Conservation (phyloP, 2,113 vertebrate species). For the Ctenodactylus gundi region DNA sequence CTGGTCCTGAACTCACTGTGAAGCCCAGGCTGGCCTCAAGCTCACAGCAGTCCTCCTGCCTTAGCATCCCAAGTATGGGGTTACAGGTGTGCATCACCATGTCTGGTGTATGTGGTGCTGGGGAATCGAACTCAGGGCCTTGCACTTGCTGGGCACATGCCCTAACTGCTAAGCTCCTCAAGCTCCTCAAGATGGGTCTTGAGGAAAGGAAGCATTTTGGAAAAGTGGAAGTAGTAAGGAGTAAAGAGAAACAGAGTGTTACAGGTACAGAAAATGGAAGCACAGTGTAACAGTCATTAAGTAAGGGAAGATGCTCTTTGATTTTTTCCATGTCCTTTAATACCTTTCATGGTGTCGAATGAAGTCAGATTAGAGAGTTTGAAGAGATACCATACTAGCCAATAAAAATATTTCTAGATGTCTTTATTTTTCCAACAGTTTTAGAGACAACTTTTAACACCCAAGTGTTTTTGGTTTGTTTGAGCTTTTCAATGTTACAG, state of each 20-base stretch:
- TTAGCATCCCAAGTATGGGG: too few species aligned
- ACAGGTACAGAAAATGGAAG: not conserved
- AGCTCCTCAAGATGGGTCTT: not conserved
- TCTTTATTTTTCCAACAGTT: not conserved
- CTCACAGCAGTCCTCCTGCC: too few species aligned
- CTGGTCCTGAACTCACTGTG: too few species aligned
- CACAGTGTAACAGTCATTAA: not conserved
- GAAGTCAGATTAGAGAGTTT: not conserved
- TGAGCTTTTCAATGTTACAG: not conserved
- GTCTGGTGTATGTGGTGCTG: too few species aligned
- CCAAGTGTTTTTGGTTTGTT: not conserved
- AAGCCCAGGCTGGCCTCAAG: too few species aligned
- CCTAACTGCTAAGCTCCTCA: too few species aligned
- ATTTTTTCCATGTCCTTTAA: not conserved
- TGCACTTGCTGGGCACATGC: too few species aligned
- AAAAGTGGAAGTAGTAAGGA: not conserved
- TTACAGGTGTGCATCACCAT: too few species aligned
- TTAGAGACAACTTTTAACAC: not conserved
- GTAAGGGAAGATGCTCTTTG: not conserved
- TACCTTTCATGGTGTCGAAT: not conserved
- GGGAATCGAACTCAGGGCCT: too few species aligned
- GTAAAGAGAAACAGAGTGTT: not conserved
- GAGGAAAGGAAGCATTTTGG: not conserved
- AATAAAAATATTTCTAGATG: constrained; percentile 2
- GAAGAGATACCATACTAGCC: not conserved